Conservation (phyloP, 2,797 vertebrate species). For the Pantherophis vulpinus region DNA sequence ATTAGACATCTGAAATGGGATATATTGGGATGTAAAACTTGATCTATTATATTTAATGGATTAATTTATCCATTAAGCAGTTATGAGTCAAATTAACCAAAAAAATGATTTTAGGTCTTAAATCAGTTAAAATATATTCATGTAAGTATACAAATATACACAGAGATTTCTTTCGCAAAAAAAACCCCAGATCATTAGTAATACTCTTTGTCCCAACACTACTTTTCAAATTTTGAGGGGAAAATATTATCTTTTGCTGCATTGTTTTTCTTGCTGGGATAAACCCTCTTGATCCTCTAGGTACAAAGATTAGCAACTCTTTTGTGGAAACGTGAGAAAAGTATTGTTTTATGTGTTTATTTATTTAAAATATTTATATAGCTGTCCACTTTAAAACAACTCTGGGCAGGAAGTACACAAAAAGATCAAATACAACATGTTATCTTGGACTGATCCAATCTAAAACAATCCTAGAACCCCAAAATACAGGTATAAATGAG, state of each 20-base stretch:
- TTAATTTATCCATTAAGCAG: not conserved
- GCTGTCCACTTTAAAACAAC: not conserved
- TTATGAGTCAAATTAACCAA: not conserved
- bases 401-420: not conserved
- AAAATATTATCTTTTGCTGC: not conserved
- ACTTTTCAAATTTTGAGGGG: conserved; percentile 49
- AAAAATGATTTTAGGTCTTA: not conserved
- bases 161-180: conserved; percentile 27
- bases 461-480: not conserved
- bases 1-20: not conserved
- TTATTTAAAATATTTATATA: not conserved
- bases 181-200: conserved; percentile 60
- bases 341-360: not conserved
- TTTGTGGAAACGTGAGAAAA: conserved; percentile 1
- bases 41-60: not conserved
- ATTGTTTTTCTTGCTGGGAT: conserved; percentile 53
- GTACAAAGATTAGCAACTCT: conserved; percentile 64
- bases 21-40: not conserved
- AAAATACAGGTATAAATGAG: not conserved
- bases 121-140: not conserved
- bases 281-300: conserved; percentile 58
- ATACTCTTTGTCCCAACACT: conserved; percentile 56
- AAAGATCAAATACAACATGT: conserved; percentile 40
- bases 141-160: not conserved
- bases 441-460: conserved; percentile 55